Percentiles rank a stretch among this genome's conserved stretches.
These are phyloP conservation scores for Ostrea denselamellosa DNA, from an alignment of 1,140 invertebrate species.

Conservation along the genomic window DNA sequence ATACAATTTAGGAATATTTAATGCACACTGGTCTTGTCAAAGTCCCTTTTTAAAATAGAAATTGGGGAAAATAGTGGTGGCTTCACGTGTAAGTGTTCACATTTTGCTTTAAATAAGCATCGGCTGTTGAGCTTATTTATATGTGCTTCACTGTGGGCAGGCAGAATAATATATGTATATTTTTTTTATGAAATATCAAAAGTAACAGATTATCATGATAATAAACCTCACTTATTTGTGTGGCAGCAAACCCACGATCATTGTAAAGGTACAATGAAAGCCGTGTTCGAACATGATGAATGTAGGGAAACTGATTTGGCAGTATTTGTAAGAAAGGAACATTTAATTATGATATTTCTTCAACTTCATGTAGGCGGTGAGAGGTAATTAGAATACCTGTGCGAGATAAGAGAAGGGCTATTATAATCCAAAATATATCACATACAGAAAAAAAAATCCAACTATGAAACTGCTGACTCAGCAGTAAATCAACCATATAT, in stretches of 20 bases:
- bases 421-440: background rate
- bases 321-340: background rate
- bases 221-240: background rate
- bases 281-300: background rate
- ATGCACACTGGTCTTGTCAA: too few relatives aligned
- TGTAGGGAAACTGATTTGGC: background rate
- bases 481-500: background rate
- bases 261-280: background rate
- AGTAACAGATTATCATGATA: background rate
- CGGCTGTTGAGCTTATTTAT: too few relatives aligned
- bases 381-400: background rate
- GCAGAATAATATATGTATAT: background rate
- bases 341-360: slow-evolving; percentile 26
- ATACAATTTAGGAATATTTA: too few relatives aligned
- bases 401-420: background rate
- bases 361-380: background rate
- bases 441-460: background rate
- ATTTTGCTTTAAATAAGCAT: too few relatives aligned
- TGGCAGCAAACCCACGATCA: background rate
- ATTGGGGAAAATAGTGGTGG: too few relatives aligned
- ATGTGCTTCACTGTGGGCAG: background rate
- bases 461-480: background rate
- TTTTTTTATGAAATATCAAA: background rate
- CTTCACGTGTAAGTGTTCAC: too few relatives aligned
- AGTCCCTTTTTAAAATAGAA: too few relatives aligned